Evolutionary conservation across 92 coral and sea anemone genomes (phyloP), one percentile per base, ranked within the genome.

Genomic region (Anthopleura xanthogrammica): DNA sequence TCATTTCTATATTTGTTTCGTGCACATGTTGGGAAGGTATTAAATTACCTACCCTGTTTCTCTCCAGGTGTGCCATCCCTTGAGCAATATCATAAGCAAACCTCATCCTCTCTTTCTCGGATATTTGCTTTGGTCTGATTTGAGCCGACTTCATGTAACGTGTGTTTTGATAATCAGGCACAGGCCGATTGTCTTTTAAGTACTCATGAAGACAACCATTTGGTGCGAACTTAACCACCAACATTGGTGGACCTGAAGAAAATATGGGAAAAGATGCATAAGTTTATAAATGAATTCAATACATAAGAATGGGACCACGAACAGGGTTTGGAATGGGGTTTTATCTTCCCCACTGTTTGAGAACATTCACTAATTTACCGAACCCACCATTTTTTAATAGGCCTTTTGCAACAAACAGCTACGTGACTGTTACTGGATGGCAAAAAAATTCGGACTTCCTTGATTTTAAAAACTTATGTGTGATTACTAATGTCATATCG

Each of bases 41-140:
- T 19, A 57, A 57, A 57, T 12, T 57, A 70, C 42, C 20, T 17
- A 70, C 75, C 75, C 75, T 70, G 36, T 70, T 19, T 70, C 75
- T 70, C 36, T 20, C 75, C 75, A 70, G 13, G 42, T 70, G 36
- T 16, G 75, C 75, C 75, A 70, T 70, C 75, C 75, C 75, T 17
- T 40, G 41, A 20, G 75, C 75, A 22, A 70, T 70, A 7, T 70
- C 75, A 70, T 70, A 70, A 12, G 75, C 75, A 22, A 23, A 70
- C 75, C 16, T 70, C 24, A 70, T 23, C 22, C 36, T 70, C 75
- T 23, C 75, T 70, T 70, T 70, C 22, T 23, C 75, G 75, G 22
- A 23, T 12, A 70, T 22, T 39, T 12, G 12, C 22, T 23, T n/a
- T 23, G 75, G 40, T 39, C 22, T 12, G 12, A 17, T 19, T 70